These are phyloP conservation scores for Caenorhabditis sp. DNA, from an alignment of 2,888 invertebrate species.

Conservation along the genomic window DNA sequence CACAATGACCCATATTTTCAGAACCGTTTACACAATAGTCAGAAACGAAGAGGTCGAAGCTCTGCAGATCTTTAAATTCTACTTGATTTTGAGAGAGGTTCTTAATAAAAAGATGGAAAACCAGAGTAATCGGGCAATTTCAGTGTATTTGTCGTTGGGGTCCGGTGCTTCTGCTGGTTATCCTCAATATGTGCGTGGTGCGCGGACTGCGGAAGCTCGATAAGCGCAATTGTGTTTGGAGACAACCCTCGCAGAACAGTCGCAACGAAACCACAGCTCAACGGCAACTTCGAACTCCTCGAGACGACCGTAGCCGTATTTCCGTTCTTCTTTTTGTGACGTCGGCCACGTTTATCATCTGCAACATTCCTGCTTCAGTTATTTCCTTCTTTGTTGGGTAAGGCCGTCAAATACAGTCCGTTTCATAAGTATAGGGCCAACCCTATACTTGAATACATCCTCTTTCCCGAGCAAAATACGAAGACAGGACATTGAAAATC, in stretches of 20 bases:
- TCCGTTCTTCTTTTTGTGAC: conserved; percentile 80
- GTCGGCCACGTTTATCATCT: conserved; percentile 81
- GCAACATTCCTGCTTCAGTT: conserved; percentile 81
- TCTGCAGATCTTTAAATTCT: conserved; percentile 78
- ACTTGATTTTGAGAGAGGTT: conserved; percentile 80
- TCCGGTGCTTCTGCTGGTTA: conserved; percentile 71
- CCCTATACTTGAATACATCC: too few relatives aligned
- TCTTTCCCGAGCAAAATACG: too few relatives aligned
- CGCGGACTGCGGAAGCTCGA: conserved; percentile 66
- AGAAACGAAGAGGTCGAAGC: conserved; percentile 63
- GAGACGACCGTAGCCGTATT: conserved; percentile 75
- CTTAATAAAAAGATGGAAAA: too few relatives aligned
- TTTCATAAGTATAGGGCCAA: too few relatives aligned
- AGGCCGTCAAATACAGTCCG: too few relatives aligned
- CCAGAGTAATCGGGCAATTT: too few relatives aligned
- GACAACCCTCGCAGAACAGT: conserved; percentile 34
- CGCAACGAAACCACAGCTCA: conserved; percentile 15
- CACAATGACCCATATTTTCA: conserved; percentile 5
- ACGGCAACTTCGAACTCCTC: conserved; percentile 38
- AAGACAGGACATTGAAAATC: too few relatives aligned
- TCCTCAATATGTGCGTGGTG: conserved; percentile 73
- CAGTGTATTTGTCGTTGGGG: conserved; percentile 71
- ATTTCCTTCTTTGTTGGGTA: conserved; percentile 80
- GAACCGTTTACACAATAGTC: conserved; percentile 29
- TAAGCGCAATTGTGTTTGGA: conserved; percentile 48